phyloP scores from a whole-genome alignment of 2,113 vertebrate species.

The Tringa solitaria region DNA sequence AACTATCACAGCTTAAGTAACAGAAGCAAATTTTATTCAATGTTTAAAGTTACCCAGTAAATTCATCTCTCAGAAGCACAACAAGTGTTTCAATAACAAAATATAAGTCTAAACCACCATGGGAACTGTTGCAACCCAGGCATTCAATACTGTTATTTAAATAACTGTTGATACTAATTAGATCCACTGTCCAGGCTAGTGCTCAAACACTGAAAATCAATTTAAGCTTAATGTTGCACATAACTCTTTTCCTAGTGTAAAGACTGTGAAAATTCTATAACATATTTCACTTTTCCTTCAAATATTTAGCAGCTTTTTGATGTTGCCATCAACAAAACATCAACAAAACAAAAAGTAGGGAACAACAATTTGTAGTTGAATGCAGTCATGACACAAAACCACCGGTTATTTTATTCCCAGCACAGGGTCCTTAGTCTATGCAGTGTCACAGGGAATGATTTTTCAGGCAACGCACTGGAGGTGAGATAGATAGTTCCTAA shows the following conservation, averaged over 20 bases:
- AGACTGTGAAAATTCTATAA: conserved; percentile 15
- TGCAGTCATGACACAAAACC: neutral
- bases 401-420: neutral
- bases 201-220: conserved; percentile 14
- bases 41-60: neutral
- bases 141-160: conserved; percentile 16
- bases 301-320: neutral
- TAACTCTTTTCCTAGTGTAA: conserved; percentile 27
- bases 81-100: neutral
- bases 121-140: neutral
- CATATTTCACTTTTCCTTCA: neutral
- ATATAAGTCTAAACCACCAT: neutral
- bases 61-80: neutral
- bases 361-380: neutral
- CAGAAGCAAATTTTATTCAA: neutral
- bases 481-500: neutral
- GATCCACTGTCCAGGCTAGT: neutral
- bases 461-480: neutral
- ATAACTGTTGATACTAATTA: conserved; percentile 3
- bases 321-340: neutral
- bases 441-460: neutral
- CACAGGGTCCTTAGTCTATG: neutral
- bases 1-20: neutral
- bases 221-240: conserved; percentile 33
- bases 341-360: neutral